Evolutionary conservation across 2,797 vertebrate genomes (phyloP).

Genomic region (Acrocephalus scirpaceus): DNA sequence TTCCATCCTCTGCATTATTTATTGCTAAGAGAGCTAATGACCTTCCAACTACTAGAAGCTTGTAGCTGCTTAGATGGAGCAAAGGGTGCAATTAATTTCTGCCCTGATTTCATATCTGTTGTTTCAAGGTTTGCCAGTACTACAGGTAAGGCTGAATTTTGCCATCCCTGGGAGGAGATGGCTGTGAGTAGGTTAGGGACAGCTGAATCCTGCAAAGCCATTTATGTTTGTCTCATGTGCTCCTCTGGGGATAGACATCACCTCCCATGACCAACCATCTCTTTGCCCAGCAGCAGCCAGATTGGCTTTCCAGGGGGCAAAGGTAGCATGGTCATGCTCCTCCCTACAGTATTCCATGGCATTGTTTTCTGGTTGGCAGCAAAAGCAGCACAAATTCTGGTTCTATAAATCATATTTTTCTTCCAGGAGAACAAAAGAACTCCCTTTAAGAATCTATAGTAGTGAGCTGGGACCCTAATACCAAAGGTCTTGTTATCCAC

Average conservation of each 20-base stretch:
- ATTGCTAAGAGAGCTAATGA: not conserved
- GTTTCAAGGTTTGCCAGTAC: not conserved
- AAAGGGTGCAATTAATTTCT: not conserved
- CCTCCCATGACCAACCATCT: not conserved
- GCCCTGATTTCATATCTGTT: not conserved
- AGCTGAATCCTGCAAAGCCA: not conserved
- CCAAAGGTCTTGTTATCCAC: not conserved
- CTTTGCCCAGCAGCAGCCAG: not conserved
- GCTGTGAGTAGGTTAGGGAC: not conserved
- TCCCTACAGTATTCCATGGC: not conserved
- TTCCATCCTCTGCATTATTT: not conserved
- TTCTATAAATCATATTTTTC: not conserved
- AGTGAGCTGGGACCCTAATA: rapidly evolving
- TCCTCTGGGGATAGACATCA: rapidly evolving
- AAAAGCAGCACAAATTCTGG: not conserved
- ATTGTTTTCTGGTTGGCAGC: not conserved
- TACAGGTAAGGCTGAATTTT: not conserved
- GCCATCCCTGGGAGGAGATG: not conserved
- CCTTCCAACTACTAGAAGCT: not conserved
- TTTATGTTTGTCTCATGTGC: not conserved
- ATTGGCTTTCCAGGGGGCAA: not conserved
- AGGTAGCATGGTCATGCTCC: rapidly evolving
- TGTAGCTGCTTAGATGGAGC: not conserved
- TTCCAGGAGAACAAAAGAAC: not conserved
- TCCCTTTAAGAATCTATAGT: not conserved